Percentiles rank a stretch among this genome's conserved stretches.
Evolutionary conservation across 2,888 invertebrate species (phyloP).

Genomic region (Osmoderma eremita): DNA sequence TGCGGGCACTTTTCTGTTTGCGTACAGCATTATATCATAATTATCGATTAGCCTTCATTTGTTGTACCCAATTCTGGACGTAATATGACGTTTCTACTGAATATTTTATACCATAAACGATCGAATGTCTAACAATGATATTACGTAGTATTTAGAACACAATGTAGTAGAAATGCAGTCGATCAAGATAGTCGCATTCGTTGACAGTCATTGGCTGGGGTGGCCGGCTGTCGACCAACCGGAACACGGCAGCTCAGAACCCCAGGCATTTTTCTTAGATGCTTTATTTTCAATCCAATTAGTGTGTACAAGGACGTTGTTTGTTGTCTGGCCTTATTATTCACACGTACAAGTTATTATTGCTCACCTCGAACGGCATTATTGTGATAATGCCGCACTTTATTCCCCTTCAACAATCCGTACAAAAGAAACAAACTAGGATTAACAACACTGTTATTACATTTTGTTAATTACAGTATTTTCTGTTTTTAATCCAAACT

Average conservation of each 20-base stretch:
- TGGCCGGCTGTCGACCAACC: slow-evolving; percentile 41
- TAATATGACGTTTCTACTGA: background rate
- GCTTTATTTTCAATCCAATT: slow-evolving; percentile 44
- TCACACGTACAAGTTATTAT: slow-evolving; percentile 25
- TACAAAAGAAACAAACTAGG: background rate
- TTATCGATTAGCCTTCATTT: no score
- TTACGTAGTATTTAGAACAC: slow-evolving; percentile 22
- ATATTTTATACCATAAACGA: slow-evolving; percentile 21
- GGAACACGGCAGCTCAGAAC: slow-evolving; percentile 41
- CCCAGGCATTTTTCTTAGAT: slow-evolving; percentile 43
- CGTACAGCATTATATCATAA: no score
- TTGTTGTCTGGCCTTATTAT: slow-evolving; percentile 38
- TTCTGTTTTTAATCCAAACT: no score
- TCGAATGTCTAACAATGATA: slow-evolving; percentile 26
- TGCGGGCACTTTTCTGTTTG: no score
- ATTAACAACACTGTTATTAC: no score
- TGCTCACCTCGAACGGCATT: slow-evolving; percentile 27
- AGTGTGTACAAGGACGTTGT: slow-evolving; percentile 41
- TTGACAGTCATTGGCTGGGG: slow-evolving; percentile 42
- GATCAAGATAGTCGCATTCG: slow-evolving; percentile 42
- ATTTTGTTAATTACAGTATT: no score
- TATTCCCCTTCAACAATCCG: background rate
- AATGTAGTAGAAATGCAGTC: slow-evolving; percentile 40
- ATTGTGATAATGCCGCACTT: slow-evolving; percentile 13
- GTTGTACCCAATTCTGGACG: background rate